phyloP scores from a whole-genome alignment of 2,888 invertebrate genomes.

The Herminia tarsipennalis region DNA sequence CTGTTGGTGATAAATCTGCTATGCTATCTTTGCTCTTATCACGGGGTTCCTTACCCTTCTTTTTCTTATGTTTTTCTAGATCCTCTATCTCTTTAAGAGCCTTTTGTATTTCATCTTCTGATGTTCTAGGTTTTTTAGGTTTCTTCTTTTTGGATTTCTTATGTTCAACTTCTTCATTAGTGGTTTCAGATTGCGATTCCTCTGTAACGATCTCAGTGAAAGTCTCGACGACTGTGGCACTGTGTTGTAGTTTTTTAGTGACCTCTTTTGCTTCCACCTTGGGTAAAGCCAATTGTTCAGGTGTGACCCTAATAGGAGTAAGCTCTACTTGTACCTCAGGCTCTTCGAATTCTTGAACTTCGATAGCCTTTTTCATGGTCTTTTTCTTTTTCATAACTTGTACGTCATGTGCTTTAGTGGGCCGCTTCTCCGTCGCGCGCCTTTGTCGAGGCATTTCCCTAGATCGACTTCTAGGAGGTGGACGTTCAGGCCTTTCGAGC shows the following conservation, averaged over 20 bases:
- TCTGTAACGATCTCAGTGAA: constrained; percentile 50
- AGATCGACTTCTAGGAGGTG: constrained; percentile 67
- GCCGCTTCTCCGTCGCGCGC: constrained; percentile 70
- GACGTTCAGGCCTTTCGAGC: constrained; percentile 55
- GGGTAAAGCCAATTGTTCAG: constrained; percentile 13
- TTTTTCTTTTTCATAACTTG: constrained; percentile 73
- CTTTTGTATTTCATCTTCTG: constrained; percentile 75
- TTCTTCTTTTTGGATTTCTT: constrained; percentile 77
- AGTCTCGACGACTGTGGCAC: constrained; percentile 62
- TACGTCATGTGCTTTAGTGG: constrained; percentile 66
- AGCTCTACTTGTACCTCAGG: constrained; percentile 40
- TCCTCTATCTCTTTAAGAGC: constrained; percentile 79
- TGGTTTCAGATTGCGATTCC: constrained; percentile 37
- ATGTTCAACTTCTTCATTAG: constrained; percentile 46
- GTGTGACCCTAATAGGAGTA: constrained; percentile 17
- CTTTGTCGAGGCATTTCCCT: constrained; percentile 73
- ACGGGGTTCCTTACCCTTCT: constrained; percentile 56
- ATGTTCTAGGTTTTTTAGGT: constrained; percentile 63
- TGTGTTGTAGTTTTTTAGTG: constrained; percentile 64
- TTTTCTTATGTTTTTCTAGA: constrained; percentile 67
- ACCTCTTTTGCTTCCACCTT: constrained; percentile 38
- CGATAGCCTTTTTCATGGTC: constrained; percentile 67
- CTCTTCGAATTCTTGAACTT: constrained; percentile 77
- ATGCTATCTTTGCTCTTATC: constrained; percentile 56
- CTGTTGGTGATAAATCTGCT: constrained; percentile 16